A percentile compares a stretch with the other conserved stretches of the same genome.
These are phyloP conservation scores for Drosophila cognata DNA, from an alignment of 2,888 invertebrate species.

Conservation along the genomic window DNA sequence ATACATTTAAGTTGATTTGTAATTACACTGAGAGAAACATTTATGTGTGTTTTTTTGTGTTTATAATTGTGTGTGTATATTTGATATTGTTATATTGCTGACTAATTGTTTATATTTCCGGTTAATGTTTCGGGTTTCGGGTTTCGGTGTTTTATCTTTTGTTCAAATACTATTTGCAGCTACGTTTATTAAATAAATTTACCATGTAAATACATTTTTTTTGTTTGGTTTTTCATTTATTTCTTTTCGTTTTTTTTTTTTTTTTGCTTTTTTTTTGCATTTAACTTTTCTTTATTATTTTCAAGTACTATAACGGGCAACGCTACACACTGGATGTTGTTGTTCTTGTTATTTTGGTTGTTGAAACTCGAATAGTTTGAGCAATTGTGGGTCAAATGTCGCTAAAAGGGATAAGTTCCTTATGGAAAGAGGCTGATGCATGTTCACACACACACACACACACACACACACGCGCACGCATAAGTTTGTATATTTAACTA, in stretches of 20 bases:
- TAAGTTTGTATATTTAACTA: constrained; percentile 49
- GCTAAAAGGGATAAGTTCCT: constrained; percentile 74
- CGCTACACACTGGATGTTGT: constrained; percentile 66
- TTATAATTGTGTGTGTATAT: constrained; percentile 22
- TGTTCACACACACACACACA: constrained; percentile 14
- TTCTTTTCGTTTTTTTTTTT: constrained; percentile 7
- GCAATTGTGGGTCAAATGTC: constrained; percentile 64
- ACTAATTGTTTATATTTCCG: constrained; percentile 60
- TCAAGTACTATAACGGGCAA: constrained; percentile 68
- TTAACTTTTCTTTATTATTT: constrained; percentile 33
- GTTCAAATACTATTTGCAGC: constrained; percentile 59
- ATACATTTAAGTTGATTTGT: constrained; percentile 72
- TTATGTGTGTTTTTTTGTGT: constrained; percentile 57
- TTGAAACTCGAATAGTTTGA: constrained; percentile 71
- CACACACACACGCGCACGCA: constrained; percentile 16
- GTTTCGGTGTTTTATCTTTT: constrained; percentile 40
- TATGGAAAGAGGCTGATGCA: constrained; percentile 64
- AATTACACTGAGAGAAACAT: constrained; percentile 81
- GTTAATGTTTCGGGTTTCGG: constrained; percentile 51
- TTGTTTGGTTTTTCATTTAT: constrained; percentile 4
- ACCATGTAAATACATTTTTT: constrained; percentile 53
- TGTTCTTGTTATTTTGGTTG: constrained; percentile 39
- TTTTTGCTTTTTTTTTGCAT: constrained; percentile 2
- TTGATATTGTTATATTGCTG: constrained; percentile 35
- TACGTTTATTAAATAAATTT: constrained; percentile 58